Evolutionary conservation across 2,113 vertebrate genomes (phyloP).

Genomic region (Corynorhinus townsendii): DNA sequence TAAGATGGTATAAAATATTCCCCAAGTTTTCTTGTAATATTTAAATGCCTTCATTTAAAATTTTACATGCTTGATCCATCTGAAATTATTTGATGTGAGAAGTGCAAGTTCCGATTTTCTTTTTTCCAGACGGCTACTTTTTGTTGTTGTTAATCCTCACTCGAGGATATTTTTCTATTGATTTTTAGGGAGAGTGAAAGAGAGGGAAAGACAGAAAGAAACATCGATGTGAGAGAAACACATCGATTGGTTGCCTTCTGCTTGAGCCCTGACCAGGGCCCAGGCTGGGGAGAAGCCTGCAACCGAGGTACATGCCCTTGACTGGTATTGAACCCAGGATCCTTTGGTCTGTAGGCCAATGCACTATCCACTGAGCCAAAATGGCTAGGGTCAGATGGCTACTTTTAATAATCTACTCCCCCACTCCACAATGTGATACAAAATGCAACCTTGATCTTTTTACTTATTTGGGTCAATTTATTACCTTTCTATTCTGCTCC

Average conservation of each 20-base stretch:
- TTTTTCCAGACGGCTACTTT: background rate
- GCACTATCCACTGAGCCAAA: too few relatives aligned
- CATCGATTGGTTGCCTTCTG: too few relatives aligned
- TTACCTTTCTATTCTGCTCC: background rate
- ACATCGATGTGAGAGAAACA: too few relatives aligned
- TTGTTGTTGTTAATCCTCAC: too few relatives aligned
- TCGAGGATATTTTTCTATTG: too few relatives aligned
- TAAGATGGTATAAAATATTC: background rate
- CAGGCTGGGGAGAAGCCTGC: too few relatives aligned
- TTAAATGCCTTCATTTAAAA: conserved; percentile 19
- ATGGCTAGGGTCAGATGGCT: background rate
- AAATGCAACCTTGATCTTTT: background rate
- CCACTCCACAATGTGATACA: background rate
- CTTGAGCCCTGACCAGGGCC: too few relatives aligned
- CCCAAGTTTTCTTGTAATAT: background rate
- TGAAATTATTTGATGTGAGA: background rate
- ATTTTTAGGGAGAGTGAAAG: too few relatives aligned
- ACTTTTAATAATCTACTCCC: background rate
- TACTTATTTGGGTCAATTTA: background rate
- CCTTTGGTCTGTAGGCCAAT: too few relatives aligned
- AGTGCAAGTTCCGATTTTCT: background rate
- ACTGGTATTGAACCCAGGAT: too few relatives aligned
- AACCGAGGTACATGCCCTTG: too few relatives aligned
- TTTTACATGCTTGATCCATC: background rate
- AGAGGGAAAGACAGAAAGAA: too few relatives aligned